A percentile compares a stretch with the other conserved stretches of the same genome.
Conservation (phyloP, 2,797 vertebrate species). For the Gymnothorax reevesii region DNA sequence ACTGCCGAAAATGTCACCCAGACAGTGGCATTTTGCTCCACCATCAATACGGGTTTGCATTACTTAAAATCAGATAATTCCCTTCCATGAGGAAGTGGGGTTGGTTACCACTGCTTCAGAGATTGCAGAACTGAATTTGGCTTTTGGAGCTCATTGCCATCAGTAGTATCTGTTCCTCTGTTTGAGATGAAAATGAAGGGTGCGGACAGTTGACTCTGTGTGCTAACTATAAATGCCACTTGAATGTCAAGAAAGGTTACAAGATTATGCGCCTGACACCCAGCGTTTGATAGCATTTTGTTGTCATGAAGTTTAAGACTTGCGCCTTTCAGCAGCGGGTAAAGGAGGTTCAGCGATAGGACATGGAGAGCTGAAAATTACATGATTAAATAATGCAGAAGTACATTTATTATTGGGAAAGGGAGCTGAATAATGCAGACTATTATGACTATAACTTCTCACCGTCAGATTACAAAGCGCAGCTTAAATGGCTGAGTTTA, state of each 20-base stretch:
- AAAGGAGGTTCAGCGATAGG: neutral
- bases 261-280: neutral
- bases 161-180: neutral
- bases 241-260: neutral
- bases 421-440: constrained; percentile 28
- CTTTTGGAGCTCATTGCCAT: neutral
- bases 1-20: neutral
- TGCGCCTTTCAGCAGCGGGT: too few relatives aligned
- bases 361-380: neutral
- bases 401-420: constrained; percentile 5
- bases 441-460: constrained; percentile 1
- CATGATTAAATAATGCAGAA: constrained; percentile 19
- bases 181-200: neutral
- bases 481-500: constrained; percentile 25
- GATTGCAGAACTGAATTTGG: neutral
- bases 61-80: neutral
- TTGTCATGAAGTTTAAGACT: neutral
- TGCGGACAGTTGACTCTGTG: neutral
- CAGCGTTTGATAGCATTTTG: neutral
- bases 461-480: neutral
- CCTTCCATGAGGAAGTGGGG: neutral
- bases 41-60: neutral
- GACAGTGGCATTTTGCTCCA: neutral
- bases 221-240: neutral
- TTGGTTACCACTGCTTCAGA: neutral